Evolutionary conservation across 2,888 invertebrate species (phyloP), one percentile per base, ranked within the genome.

Genomic region (Orthonevra nobilis): DNA sequence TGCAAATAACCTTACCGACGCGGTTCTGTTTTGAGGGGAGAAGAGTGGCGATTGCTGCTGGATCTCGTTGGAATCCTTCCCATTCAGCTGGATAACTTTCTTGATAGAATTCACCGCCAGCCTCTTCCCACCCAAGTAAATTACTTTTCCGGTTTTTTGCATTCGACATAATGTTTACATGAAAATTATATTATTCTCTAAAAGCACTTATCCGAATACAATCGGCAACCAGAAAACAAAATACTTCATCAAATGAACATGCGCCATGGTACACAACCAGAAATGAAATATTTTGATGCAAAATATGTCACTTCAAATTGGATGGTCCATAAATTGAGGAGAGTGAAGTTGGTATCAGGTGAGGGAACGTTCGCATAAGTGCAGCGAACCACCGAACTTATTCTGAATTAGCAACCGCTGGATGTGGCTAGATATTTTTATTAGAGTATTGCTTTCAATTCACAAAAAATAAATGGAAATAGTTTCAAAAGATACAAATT

Each of bases 31-130:
- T 95, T 81, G 94, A 94, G 0, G 95, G 95, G 81, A 95, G 88
- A 56, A 95, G 87, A 2, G 95, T 95, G 0, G 94, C 93, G 70
- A 95, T 90, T 81, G 94, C 92, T 32, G 93, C 92, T 9, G 94
- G 94, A 87, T 94, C 94, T 83, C 93, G 91, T 83, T 94, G 90
- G 0, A 92, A 92, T 83, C 94, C 93, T 79, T 94, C 93, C 81
- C 93, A 92, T 1, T 90, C 91, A 0, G 92, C 92, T 3, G 95
- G 95, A 88, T 95, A 96, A 83, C 94, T 91, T 88, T 95, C 95
- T 87, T 95, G 95, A 89, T 95, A 95, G 89, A 95, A 95, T 89
- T 95, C 95, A 1, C 92, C 93, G 0, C 94, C 95, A 2, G 95
- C 95, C 85, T 95, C 95, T 89, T 95, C 95, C 95, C 95, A 95